A percentile compares a stretch with the other conserved stretches of the same genome.
Evolutionary conservation across 2,888 invertebrate species (phyloP).

Genomic region (Euspilapteryx auroguttella): DNA sequence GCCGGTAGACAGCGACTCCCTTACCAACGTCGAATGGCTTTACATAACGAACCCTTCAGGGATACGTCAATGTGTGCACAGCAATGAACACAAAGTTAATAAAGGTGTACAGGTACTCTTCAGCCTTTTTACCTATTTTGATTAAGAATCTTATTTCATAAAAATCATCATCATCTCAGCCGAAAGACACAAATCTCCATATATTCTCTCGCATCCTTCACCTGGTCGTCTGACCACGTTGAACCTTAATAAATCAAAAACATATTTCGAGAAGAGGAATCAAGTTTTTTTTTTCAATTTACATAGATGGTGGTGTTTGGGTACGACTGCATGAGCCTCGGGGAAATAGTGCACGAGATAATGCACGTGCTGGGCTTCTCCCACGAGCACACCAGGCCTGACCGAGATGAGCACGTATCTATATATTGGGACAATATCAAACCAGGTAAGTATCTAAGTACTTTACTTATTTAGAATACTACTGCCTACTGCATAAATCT

Average conservation of each 20-base stretch:
- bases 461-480: neutral
- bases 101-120: constrained; percentile 33
- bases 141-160: neutral
- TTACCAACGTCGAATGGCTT: constrained; percentile 31
- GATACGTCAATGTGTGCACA: constrained; percentile 42
- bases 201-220: too few species aligned
- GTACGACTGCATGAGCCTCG: constrained; percentile 58
- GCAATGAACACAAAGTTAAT: constrained; percentile 28
- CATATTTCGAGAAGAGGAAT: too few species aligned
- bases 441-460: constrained; percentile 33
- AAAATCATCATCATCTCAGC: too few species aligned
- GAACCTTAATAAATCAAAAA: too few species aligned
- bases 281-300: too few species aligned
- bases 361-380: constrained; percentile 80
- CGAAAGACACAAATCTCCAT: too few species aligned
- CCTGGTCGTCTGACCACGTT: too few species aligned
- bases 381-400: constrained; percentile 77
- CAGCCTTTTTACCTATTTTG: neutral
- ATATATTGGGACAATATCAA: constrained; percentile 73
- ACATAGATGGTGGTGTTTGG: constrained; percentile 41
- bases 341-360: constrained; percentile 76
- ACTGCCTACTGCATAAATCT: neutral
- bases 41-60: constrained; percentile 43
- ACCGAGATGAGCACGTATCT: constrained; percentile 67
- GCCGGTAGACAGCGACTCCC: constrained; percentile 27